Evolutionary conservation across 2,797 vertebrate species (phyloP).

Genomic region (Staurois parvus): DNA sequence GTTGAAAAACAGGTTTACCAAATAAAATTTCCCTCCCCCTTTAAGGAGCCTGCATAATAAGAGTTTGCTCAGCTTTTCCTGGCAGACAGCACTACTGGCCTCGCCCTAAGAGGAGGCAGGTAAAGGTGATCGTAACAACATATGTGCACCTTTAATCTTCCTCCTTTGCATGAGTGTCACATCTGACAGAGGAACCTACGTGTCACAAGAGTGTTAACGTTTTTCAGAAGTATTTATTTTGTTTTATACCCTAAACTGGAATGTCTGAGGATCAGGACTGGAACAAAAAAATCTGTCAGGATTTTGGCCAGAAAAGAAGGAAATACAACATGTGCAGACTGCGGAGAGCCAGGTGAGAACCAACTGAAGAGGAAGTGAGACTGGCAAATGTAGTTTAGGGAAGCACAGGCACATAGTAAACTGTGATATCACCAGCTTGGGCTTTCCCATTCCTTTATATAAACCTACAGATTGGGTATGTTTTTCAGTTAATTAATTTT

Average conservation of each 20-base stretch:
- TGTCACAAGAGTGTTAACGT: neutral
- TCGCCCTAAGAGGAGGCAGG: neutral
- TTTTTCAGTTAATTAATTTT: no score
- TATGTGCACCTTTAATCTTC: neutral
- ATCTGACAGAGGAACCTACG: neutral
- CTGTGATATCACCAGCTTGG: no score
- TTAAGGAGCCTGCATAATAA: constrained; percentile 57
- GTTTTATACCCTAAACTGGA: neutral
- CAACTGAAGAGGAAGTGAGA: neutral
- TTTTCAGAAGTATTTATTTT: neutral
- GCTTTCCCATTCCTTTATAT: no score
- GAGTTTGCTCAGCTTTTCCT: neutral
- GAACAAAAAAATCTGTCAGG: constrained; percentile 65
- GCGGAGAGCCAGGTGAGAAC: constrained; percentile 31
- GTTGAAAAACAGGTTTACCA: constrained; percentile 76
- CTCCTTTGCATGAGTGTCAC: constrained; percentile 6
- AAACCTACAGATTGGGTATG: no score
- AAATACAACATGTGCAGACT: constrained; percentile 67
- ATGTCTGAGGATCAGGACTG: constrained; percentile 68
- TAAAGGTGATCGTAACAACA: neutral
- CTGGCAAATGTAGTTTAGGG: no score
- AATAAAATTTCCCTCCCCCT: constrained; percentile 74
- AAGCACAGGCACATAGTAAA: no score
- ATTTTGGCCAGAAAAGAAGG: constrained; percentile 70
- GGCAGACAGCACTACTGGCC: neutral